These are phyloP conservation scores for Urocolius indicus DNA, from an alignment of 2,113 vertebrate genomes.

Conservation along the genomic window DNA sequence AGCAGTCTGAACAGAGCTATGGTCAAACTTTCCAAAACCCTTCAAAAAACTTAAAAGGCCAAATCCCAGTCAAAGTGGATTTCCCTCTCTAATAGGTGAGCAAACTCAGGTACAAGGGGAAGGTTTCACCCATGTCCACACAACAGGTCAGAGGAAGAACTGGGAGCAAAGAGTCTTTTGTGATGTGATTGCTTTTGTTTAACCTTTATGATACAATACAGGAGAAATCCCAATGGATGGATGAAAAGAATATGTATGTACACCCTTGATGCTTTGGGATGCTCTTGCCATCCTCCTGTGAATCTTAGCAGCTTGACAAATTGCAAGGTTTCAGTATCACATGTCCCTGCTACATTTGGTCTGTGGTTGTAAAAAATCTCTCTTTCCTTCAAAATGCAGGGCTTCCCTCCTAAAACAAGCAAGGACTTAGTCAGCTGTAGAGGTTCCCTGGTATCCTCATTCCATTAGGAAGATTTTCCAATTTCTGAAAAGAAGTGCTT, in stretches of 20 bases:
- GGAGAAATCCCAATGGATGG: neutral
- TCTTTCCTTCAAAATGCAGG: conserved; percentile 28
- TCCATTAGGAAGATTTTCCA: neutral
- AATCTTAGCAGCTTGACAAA: neutral
- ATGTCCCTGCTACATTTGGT: conserved; percentile 17
- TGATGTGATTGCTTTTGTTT: neutral
- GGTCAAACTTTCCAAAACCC: neutral
- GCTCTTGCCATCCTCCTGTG: neutral
- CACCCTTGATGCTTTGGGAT: neutral
- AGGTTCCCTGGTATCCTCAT: neutral
- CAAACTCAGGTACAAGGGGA: neutral
- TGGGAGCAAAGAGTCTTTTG: neutral
- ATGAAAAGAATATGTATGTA: fast-evolving
- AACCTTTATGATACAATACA: neutral
- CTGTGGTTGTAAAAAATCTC: conserved; percentile 41
- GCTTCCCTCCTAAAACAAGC: conserved; percentile 43
- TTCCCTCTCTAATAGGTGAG: neutral
- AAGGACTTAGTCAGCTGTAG: neutral
- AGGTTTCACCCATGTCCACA: neutral
- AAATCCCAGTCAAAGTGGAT: neutral
- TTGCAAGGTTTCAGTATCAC: neutral
- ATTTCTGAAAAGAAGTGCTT: conserved; percentile 59
- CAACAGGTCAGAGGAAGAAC: neutral
- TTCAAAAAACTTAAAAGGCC: neutral
- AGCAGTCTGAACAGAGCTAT: neutral